These are phyloP conservation scores for Actinernus sp. DNA, from an alignment of 92 coral and sea anemone species.

Conservation along the genomic window DNA sequence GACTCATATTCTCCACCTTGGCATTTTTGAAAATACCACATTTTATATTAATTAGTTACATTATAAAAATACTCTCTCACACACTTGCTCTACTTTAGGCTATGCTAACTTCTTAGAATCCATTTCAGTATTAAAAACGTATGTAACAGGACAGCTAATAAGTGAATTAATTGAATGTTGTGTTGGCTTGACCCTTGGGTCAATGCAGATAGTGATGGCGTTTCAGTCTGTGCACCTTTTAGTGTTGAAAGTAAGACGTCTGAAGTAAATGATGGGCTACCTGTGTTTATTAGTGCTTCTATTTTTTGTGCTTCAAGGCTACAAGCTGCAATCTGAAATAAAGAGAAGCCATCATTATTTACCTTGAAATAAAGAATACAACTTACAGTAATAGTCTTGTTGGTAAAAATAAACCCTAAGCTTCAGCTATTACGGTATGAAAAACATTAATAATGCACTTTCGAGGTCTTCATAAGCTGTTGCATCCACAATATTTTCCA, in stretches of 20 bases:
- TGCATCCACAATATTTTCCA: not conserved
- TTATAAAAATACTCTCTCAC: conserved; percentile 43
- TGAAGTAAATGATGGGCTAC: conserved; percentile 87
- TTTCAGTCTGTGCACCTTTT: conserved; percentile 74
- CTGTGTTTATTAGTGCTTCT: conserved; percentile 88
- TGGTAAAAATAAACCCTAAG: no score
- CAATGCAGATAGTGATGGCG: conserved; percentile 53
- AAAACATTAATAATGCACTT: no score
- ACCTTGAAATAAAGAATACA: no score
- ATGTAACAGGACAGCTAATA: conserved; percentile 18
- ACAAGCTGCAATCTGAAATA: conserved; percentile 93
- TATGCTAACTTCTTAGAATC: conserved; percentile 52
- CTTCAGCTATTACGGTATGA: no score
- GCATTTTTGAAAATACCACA: conserved; percentile 35
- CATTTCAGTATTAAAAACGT: conserved; percentile 31
- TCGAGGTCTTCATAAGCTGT: no score
- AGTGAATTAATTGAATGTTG: conserved; percentile 9
- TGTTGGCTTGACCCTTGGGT: conserved; percentile 26
- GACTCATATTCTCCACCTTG: conserved; percentile 17
- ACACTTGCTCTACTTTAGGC: not conserved
- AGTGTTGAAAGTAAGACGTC: conserved; percentile 88
- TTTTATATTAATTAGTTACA: conserved; percentile 37
- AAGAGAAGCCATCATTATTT: no score
- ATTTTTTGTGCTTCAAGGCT: conserved; percentile 94
- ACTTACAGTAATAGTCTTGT: no score